Evolutionary conservation across 2,113 vertebrate genomes (phyloP).

Genomic region (Struthio camelus): DNA sequence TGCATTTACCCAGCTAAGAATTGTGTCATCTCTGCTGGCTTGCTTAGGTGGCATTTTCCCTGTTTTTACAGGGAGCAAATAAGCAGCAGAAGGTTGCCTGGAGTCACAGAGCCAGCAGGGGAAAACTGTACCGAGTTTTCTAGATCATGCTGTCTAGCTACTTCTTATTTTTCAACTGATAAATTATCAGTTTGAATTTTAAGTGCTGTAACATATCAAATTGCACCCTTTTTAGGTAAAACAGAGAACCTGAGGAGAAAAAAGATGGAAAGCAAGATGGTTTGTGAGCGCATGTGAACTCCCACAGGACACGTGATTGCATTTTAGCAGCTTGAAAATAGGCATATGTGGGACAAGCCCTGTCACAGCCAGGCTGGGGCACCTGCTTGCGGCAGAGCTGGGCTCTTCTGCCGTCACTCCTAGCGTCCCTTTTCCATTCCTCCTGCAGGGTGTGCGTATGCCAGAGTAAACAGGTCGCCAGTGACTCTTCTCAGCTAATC

Average conservation of each 20-base stretch:
- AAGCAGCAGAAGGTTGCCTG: not conserved
- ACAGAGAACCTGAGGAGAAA: not conserved
- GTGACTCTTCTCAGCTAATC: not conserved
- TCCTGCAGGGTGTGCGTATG: not conserved
- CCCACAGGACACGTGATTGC: conserved; percentile 1
- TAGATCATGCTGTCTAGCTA: not conserved
- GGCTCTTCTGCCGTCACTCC: not conserved
- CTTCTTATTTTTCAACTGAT: not conserved
- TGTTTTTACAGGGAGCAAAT: not conserved
- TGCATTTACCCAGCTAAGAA: fast-evolving
- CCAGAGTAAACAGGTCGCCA: not conserved
- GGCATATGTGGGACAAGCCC: not conserved
- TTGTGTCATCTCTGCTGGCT: not conserved
- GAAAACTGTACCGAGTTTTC: not conserved
- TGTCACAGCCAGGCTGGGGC: not conserved
- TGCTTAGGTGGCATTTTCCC: not conserved
- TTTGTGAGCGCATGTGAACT: not conserved
- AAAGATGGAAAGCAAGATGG: not conserved
- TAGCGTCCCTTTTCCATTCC: not conserved
- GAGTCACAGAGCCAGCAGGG: not conserved
- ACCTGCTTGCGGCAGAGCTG: not conserved
- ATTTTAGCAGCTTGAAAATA: conserved; percentile 30
- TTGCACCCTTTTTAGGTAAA: not conserved
- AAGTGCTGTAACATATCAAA: not conserved
- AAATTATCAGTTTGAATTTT: not conserved